Base-by-base conservation (phyloP, 2,797 vertebrate genomes). In the Fratercula arctica region DNA sequence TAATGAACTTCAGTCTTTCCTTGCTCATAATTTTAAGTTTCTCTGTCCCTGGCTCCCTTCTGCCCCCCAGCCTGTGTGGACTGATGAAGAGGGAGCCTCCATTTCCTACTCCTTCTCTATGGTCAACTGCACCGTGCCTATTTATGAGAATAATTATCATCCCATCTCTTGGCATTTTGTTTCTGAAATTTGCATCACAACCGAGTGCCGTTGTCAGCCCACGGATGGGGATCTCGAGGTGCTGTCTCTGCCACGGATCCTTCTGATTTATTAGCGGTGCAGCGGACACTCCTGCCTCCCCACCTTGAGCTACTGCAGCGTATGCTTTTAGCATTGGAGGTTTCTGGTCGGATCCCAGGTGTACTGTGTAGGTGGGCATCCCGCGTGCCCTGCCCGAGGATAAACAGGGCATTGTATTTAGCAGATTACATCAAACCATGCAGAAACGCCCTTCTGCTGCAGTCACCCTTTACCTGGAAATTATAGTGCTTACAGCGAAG, bases 391-490 rank as follows among this genome's bases (percentile, higher is more conserved):
- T 92, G 54, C 43, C 76, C 67, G 60, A 70, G 59, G 41, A 67
- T 45, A 68, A 95, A 64, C 18, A 83, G 29, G 21, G 23, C 66
- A 51, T 43, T 88, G 20, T 60, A 67, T 56, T 91, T 70, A 57
- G 56, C 60, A 68, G 68, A 85, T 87, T 87, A 77, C 70, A 92
- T 83, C 33, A 86, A 78, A 78, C 51, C 21, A 41, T 63, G 48
- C 48, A 85, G 59, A 76, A 91, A 25, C 37, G n/a, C 39, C 68
- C 48, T 82, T 81, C 63, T 76, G 53, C 46, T 25, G 43, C 13
- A 60, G 61, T 60, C 45, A 19, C 25, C 9, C 24, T 15, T 75
- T 75, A 33, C 50, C 57, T 91, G 79, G 45, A 77, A 75, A 51
- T 54, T 45, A 33, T 3, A 59, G 7, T 45, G 23, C 0, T 0